phyloP scores from a whole-genome alignment of 2,113 vertebrate genomes.

The Potamarius usumacintae region DNA sequence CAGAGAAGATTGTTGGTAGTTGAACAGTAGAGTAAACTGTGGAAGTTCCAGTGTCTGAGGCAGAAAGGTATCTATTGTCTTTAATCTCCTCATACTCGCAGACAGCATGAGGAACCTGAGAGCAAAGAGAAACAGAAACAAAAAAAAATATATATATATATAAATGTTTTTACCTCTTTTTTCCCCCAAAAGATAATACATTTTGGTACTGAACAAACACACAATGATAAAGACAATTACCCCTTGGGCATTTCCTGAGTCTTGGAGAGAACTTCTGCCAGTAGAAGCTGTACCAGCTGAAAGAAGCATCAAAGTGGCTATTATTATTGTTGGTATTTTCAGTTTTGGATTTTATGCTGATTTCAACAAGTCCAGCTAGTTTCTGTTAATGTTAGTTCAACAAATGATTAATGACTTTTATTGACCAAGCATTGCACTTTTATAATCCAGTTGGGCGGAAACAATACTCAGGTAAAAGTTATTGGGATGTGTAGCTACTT shows the following conservation, averaged over 20 bases:
- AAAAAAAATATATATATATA: neutral
- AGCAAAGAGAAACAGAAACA: neutral
- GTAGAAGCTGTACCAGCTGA: constrained; percentile 49
- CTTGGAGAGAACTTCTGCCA: neutral
- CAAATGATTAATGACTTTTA: too few species aligned
- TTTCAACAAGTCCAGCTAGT: neutral
- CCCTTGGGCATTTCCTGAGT: neutral
- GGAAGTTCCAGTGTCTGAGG: constrained; percentile 62
- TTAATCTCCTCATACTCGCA: neutral
- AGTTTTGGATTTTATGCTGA: neutral
- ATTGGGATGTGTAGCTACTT: too few species aligned
- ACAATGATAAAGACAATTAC: neutral
- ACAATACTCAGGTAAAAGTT: too few species aligned
- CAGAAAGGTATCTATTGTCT: constrained; percentile 49
- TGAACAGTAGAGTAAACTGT: neutral
- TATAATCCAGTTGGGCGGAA: too few species aligned
- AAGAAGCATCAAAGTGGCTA: constrained; percentile 22
- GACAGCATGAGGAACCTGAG: neutral
- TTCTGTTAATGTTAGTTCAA: too few species aligned
- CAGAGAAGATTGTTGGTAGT: neutral
- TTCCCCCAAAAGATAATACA: neutral
- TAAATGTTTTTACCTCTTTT: neutral
- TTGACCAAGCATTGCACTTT: too few species aligned
- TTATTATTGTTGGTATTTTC: neutral
- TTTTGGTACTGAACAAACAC: neutral